Base-by-base conservation (phyloP, 2,113 vertebrate genomes). In the Malurus elegans region DNA sequence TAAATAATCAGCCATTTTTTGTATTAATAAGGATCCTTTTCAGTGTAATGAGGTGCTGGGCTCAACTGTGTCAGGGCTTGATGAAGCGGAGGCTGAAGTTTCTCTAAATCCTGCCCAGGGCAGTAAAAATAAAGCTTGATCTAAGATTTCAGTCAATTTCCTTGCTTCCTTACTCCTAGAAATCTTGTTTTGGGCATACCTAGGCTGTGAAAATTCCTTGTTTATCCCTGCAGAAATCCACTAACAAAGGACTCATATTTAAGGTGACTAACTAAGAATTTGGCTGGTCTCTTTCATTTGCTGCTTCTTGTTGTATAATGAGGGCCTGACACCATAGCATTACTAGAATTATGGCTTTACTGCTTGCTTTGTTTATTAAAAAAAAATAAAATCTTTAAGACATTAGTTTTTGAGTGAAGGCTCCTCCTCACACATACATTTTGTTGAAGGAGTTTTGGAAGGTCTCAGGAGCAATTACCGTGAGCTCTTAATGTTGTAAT, bases 151-250 rank as follows among this genome's bases (percentile, higher is more conserved):
- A 61, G 50, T 66, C 64, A 73, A 82, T 70, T 90, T 93, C 64
- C 51, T 95, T 32, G 36, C 56, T 93, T 89, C 31, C 32, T 88
- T 34, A 56, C n/a, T 72, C 78, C 58, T 73, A 70, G 72, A 96
- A 96, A 79, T 72, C 61, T 70, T 83, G 44, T 78, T 90, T 86
- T 23, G 56, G 58, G 66, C 69, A 67, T 83, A 92, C 47, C 57
- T 70, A 47, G 32, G 26, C 48, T 92, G 76, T 93, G 92, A 80
- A 90, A 93, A 92, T 76, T 58, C 40, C 31, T 29, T 94, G 72
- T 84, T 96, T 88, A 80, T 76, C n/a, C n/a, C 58, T 74, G 18
- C 28, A 93, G 81, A 96, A 93, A 81, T 79, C 38, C 73, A 90
- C 38, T 82, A 75, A 65, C 64, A 95, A 56, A 87, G 29, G 29